A percentile compares a stretch with the other conserved stretches of the same genome.
Evolutionary conservation across 2,797 vertebrate genomes (phyloP).

Genomic region (Monodelphis domestica): DNA sequence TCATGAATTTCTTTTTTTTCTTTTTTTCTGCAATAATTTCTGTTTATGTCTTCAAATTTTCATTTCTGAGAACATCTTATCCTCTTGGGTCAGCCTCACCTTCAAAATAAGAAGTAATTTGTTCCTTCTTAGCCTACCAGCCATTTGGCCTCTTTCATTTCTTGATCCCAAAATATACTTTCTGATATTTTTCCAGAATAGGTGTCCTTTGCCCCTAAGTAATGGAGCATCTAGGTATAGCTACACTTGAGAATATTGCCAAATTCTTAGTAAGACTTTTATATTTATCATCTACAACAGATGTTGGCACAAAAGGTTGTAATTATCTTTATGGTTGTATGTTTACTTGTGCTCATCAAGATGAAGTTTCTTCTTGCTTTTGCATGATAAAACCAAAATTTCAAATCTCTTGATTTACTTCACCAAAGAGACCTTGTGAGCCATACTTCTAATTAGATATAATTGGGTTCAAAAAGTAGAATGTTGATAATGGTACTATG

Average conservation of each 20-base stretch:
- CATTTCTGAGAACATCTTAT: background rate
- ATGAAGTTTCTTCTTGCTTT: background rate
- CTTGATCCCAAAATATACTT: background rate
- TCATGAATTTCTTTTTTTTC: background rate
- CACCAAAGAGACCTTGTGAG: background rate
- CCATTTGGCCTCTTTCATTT: background rate
- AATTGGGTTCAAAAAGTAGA: background rate
- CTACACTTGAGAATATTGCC: background rate
- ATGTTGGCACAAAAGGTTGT: background rate
- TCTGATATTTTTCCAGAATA: background rate
- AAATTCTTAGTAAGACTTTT: background rate
- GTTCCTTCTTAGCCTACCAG: background rate
- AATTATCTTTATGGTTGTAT: background rate
- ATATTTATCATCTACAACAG: background rate
- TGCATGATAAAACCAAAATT: background rate
- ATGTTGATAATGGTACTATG: background rate
- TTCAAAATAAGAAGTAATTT: background rate
- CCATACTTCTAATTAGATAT: background rate
- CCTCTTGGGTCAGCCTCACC: background rate
- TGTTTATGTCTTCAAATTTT: background rate
- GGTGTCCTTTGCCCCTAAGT: background rate
- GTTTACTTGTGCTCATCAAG: background rate
- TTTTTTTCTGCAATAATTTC: background rate
- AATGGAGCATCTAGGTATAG: background rate
- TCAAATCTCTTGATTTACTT: background rate